Base-by-base conservation (phyloP, 2,113 vertebrate species). In the Podarcis muralis region DNA sequence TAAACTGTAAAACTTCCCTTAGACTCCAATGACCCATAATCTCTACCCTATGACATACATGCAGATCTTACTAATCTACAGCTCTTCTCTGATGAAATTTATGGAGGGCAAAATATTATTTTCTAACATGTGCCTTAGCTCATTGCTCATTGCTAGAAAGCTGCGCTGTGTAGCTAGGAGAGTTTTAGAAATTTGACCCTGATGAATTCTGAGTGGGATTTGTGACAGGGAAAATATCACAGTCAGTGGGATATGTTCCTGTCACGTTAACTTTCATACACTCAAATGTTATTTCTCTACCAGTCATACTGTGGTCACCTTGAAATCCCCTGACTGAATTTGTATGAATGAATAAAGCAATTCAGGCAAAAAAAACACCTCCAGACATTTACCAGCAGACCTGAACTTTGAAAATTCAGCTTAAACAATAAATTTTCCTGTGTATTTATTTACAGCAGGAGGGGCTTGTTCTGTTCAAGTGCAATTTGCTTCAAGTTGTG, bases 381-480 rank as follows among this genome's bases (percentile, higher is more conserved):
- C 27, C 13, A 72, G 43, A 27, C 15, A 30, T 22, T 37, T 32
- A 74, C 27, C 22, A 66, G 13, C 4, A 43, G 72, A 32, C 20
- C n/a, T n/a, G 53, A 59, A 18, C 8, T 48, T 35, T 35, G 62
- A 57, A 88, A 53, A 27, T 37, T 37, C 4, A 78, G 27, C 30
- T 13, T 11, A 85, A 89, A 71, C 20, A 65, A 40, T 80, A 79
- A 53, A 9, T 18, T 84, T 20, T 3, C 5, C 18, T 35, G 15
- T 59, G 75, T n/a, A n/a, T 87, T 87, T 82, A 66, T 81, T 81
- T 89, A 81, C 53, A 72, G 37, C 25, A 23, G 57, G 9, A 79
- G 20, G 11, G 72, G 69, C 0, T 43, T 35, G n/a, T 66, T 62
- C 57, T 53, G 37, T 43, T 66, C 15, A 27, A 81, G 65, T 20